Evolutionary conservation across 2,888 invertebrate species (phyloP).

Genomic region (Philopedon plagiatum): DNA sequence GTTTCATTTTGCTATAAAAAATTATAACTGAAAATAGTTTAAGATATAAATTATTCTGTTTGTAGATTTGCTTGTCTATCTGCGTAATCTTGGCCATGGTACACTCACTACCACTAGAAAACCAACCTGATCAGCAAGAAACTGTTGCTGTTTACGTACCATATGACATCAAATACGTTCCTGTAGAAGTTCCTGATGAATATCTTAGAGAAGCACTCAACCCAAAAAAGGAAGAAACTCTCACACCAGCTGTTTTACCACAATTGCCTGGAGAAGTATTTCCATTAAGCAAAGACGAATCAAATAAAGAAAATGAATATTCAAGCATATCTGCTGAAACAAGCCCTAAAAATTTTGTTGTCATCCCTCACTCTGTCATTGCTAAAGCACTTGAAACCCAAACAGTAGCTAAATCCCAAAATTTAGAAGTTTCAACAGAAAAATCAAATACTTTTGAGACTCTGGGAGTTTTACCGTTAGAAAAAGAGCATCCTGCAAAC

Average conservation of each 20-base stretch:
- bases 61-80: neutral
- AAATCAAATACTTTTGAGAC: neutral
- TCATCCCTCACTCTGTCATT: neutral
- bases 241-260: neutral
- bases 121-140: neutral
- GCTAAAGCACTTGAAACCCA: neutral
- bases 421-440: neutral
- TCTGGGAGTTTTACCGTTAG: neutral
- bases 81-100: neutral
- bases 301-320: neutral
- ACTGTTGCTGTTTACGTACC: conserved; percentile 16
- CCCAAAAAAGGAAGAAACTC: neutral
- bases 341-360: neutral
- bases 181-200: conserved; percentile 9
- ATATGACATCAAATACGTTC: conserved; percentile 18
- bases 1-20: neutral
- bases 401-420: neutral
- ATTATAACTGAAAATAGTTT: no score
- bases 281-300: neutral
- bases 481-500: neutral
- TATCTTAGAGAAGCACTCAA: neutral
- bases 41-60: neutral
- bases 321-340: neutral
- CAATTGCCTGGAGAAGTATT: neutral
- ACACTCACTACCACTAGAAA: neutral